Conservation (phyloP, 1,140 invertebrate species). For the Diachasma alloeum region DNA sequence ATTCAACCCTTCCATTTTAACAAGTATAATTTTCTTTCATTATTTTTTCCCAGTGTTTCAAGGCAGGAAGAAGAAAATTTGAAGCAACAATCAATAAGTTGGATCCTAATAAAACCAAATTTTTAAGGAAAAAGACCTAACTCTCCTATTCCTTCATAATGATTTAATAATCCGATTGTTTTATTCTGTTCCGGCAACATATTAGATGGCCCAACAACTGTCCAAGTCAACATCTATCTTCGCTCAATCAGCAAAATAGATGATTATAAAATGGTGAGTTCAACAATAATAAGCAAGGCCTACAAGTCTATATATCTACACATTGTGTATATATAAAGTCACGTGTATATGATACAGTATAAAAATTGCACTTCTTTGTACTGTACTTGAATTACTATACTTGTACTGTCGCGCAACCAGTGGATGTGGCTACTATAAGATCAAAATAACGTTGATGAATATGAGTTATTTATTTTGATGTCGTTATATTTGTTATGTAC, state of each 20-base stretch:
- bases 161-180: constrained; percentile 52
- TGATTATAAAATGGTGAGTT: constrained; percentile 98
- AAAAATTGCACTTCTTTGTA: constrained; percentile 54
- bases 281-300: constrained; percentile 55
- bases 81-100: too few species aligned
- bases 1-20: too few species aligned
- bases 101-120: too few species aligned
- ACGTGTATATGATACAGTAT: constrained; percentile 54
- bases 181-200: constrained; percentile 63
- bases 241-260: constrained; percentile 98
- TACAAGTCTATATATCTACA: constrained; percentile 56
- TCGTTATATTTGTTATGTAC: constrained; percentile 52
- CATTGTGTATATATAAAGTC: constrained; percentile 55
- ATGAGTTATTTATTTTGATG: constrained; percentile 46
- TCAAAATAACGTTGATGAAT: not conserved
- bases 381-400: constrained; percentile 53
- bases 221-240: constrained; percentile 91
- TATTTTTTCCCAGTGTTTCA: too few species aligned
- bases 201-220: constrained; percentile 78
- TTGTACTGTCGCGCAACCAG: constrained; percentile 47
- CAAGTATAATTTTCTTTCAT: too few species aligned
- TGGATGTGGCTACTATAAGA: constrained; percentile 56
- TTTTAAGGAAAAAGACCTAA: too few species aligned
- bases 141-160: constrained; percentile 17
- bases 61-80: too few species aligned